Conservation (phyloP, 2,888 invertebrate genomes). For the Lasioglossum marginatum region DNA sequence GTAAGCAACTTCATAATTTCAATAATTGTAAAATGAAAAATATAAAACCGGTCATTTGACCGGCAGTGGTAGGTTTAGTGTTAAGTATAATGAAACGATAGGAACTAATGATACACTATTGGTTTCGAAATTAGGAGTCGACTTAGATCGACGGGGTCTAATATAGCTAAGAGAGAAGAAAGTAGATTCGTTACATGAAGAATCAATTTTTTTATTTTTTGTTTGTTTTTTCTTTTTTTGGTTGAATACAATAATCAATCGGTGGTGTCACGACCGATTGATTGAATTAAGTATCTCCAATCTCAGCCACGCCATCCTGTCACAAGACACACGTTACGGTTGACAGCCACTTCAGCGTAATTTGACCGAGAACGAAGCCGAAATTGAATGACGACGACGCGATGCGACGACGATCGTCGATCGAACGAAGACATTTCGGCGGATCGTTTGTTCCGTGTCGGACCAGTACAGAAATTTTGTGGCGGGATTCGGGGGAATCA, state of each 20-base stretch:
- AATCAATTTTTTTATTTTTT: slow-evolving; percentile 73
- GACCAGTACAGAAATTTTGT: slow-evolving; percentile 3
- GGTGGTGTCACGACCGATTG: slow-evolving; percentile 62
- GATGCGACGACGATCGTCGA: slow-evolving; percentile 18
- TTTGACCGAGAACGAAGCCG: slow-evolving; percentile 47
- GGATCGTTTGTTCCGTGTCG: slow-evolving; percentile 12
- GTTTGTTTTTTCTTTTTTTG: slow-evolving; percentile 54
- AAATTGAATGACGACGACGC: slow-evolving; percentile 53
- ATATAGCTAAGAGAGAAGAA: slow-evolving; percentile 17
- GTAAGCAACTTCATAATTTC: too few species aligned
- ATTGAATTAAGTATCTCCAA: slow-evolving; percentile 66
- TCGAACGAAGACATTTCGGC: slow-evolving; percentile 42
- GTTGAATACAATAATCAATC: slow-evolving; percentile 70
- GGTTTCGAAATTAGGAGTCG: neutral
- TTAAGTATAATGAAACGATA: neutral
- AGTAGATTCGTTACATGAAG: slow-evolving; percentile 65
- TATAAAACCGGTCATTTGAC: too few species aligned
- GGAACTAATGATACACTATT: neutral
- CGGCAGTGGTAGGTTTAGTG: too few species aligned
- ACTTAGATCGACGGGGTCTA: neutral
- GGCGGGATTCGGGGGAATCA: slow-evolving; percentile 26
- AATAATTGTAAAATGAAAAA: too few species aligned
- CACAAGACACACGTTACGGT: slow-evolving; percentile 51
- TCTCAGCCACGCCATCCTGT: slow-evolving; percentile 55
- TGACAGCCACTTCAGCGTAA: slow-evolving; percentile 44